These are phyloP conservation scores for Amphibalanus amphitrite DNA, from an alignment of 1,140 invertebrate species.

Conservation along the genomic window DNA sequence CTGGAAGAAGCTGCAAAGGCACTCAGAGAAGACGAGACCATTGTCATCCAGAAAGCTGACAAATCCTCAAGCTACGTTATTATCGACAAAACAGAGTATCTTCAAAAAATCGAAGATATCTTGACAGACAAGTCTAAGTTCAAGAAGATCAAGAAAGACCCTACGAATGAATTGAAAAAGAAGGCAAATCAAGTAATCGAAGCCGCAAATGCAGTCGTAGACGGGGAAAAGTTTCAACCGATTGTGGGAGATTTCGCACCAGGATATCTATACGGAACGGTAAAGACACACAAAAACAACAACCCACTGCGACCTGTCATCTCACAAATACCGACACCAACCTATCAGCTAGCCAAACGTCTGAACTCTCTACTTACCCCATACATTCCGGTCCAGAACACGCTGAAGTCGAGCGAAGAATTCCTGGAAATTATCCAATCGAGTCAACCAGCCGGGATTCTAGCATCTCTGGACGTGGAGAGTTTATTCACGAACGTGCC, in stretches of 20 bases:
- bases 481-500: conserved; percentile 8
- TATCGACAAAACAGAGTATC: too few relatives aligned
- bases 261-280: conserved; percentile 6
- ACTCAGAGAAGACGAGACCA: too few relatives aligned
- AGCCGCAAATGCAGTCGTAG: too few relatives aligned
- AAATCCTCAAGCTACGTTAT: too few relatives aligned
- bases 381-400: background rate
- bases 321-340: conserved; percentile 10
- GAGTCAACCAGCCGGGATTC: background rate
- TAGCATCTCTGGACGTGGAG: conserved; percentile 8
- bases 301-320: conserved; percentile 7
- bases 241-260: conserved; percentile 7
- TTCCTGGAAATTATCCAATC: conserved; percentile 8
- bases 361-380: background rate
- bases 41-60: too few relatives aligned
- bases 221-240: background rate
- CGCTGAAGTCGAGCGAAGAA: background rate
- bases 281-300: conserved; percentile 10
- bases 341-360: conserved; percentile 4
- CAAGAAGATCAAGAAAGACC: too few relatives aligned
- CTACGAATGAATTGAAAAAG: too few relatives aligned
- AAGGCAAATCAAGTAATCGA: too few relatives aligned
- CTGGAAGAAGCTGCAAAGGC: too few relatives aligned
- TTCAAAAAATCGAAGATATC: too few relatives aligned
- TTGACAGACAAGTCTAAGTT: too few relatives aligned